Evolutionary conservation across 1,140 invertebrate species (phyloP).

Genomic region (Notospermus geniculatus): DNA sequence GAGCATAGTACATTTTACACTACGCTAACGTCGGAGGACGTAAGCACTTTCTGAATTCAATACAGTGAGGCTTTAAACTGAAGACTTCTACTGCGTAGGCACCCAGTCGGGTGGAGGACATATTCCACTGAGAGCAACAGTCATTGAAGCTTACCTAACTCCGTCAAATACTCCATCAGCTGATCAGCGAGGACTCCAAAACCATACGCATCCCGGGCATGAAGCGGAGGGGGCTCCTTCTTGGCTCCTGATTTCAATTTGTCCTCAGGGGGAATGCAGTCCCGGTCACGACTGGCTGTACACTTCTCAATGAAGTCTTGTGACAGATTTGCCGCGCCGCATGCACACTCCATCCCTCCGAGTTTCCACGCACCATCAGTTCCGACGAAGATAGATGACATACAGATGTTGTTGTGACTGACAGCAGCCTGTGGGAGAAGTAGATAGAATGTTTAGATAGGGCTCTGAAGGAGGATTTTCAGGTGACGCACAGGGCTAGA

Average conservation of each 20-base stretch:
- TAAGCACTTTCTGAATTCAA: no score
- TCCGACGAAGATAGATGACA: constrained; percentile 76
- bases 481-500: no score
- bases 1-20: no score
- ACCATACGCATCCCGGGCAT: constrained; percentile 73
- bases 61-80: no score
- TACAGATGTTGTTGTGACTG: constrained; percentile 75
- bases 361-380: constrained; percentile 79
- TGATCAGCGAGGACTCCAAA: constrained; percentile 77
- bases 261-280: constrained; percentile 70
- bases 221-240: constrained; percentile 15
- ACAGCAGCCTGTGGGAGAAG: constrained; percentile 62
- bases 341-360: constrained; percentile 76
- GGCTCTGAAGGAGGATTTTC: no score
- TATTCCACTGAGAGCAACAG: no score
- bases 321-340: constrained; percentile 66
- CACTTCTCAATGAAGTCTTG: constrained; percentile 68
- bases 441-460: not conserved
- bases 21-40: no score
- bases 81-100: no score
- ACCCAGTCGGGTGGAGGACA: no score
- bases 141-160: no score
- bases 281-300: constrained; percentile 67
- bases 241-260: constrained; percentile 54
- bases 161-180: constrained; percentile 69